Conservation (phyloP, 2,797 vertebrate genomes). For the Zalophus californianus region DNA sequence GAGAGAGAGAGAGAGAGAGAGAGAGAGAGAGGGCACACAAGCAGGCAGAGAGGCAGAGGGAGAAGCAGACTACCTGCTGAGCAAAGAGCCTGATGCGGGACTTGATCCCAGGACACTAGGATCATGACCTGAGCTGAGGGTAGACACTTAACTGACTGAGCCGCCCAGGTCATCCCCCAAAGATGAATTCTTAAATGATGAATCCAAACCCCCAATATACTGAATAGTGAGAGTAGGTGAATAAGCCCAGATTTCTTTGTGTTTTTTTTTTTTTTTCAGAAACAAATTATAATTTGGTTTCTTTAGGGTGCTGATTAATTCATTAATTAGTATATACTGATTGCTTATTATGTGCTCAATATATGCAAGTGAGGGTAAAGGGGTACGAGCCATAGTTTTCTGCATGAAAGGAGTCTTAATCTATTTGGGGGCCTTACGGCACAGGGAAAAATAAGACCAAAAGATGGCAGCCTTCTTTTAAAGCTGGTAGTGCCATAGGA, state of each 20-base stretch:
- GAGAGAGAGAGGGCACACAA: background rate
- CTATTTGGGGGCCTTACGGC: background rate
- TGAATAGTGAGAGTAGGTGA: background rate
- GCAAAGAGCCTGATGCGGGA: background rate
- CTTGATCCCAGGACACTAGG: background rate
- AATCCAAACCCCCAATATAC: background rate
- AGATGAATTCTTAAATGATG: conserved; percentile 20
- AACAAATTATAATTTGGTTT: background rate
- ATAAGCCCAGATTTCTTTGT: background rate
- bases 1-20: no score
- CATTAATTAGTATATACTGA: background rate
- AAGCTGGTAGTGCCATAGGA: background rate
- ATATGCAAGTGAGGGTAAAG: background rate
- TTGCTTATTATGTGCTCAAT: background rate
- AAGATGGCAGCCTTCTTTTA: background rate
- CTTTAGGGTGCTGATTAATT: conserved; percentile 18
- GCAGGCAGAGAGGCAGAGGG: background rate
- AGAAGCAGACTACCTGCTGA: background rate
- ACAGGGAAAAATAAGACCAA: background rate
- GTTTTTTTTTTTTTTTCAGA: background rate
- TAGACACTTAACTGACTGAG: background rate
- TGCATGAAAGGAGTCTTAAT: background rate
- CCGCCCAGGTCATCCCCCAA: background rate
- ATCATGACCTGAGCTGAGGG: background rate
- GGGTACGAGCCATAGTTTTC: background rate